Evolutionary conservation across 2,113 vertebrate genomes (phyloP).

Genomic region (Barnardius zonarius): DNA sequence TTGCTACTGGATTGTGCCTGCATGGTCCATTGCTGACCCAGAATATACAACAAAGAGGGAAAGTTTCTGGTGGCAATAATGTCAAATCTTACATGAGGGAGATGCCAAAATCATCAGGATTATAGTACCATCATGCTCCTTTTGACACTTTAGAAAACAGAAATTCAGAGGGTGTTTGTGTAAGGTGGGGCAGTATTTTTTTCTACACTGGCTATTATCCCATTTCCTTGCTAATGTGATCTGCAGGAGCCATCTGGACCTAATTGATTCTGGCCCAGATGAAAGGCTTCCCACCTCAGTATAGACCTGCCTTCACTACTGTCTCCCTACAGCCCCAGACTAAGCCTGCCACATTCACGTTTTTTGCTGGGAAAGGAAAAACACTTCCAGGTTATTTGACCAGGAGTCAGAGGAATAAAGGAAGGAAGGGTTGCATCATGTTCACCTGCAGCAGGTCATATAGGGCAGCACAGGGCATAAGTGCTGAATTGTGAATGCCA

Average conservation of each 20-base stretch:
- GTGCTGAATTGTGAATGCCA: background rate
- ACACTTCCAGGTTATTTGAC: background rate
- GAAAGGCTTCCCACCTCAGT: background rate
- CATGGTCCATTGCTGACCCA: background rate
- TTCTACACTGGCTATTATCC: background rate
- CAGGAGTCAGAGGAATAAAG: background rate
- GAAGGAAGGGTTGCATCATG: background rate
- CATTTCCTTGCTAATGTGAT: background rate
- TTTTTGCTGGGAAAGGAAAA: background rate
- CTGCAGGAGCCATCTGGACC: background rate
- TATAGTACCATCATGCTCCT: background rate
- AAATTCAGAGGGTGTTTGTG: background rate
- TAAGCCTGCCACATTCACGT: background rate
- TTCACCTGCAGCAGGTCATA: background rate
- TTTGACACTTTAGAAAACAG: background rate
- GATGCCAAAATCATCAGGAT: background rate
- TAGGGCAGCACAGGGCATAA: background rate
- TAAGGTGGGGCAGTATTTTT: background rate
- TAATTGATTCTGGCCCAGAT: background rate
- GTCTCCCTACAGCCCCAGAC: background rate
- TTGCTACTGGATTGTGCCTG: background rate
- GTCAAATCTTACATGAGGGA: background rate
- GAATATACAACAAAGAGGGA: background rate
- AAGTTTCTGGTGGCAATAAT: background rate
- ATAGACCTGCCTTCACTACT: background rate